Conservation (phyloP, 2,113 vertebrate species). For the Anolis carolinensis region DNA sequence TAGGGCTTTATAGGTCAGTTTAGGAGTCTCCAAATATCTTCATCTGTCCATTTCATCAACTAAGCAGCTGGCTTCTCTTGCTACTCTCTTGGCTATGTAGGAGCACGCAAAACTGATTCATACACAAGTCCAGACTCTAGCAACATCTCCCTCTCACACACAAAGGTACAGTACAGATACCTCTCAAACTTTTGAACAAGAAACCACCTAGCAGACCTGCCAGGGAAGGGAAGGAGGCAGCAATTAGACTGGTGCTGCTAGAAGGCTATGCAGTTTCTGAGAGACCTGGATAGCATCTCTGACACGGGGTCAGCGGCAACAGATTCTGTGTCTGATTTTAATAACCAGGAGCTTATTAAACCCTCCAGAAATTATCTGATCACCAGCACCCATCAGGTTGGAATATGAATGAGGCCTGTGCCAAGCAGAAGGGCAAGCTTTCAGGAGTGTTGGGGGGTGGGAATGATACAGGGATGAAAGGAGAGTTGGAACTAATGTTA, state of each 20-base stretch:
- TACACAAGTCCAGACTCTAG: background rate
- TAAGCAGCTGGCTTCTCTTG: background rate
- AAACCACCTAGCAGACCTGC: background rate
- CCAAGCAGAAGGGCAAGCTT: fast-evolving
- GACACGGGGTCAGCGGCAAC: background rate
- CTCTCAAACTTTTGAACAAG: background rate
- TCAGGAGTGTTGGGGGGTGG: background rate
- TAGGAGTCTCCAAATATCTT: too few relatives aligned
- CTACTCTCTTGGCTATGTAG: background rate
- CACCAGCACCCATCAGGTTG: background rate
- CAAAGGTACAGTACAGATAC: background rate
- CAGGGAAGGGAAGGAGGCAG: background rate
- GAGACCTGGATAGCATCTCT: background rate
- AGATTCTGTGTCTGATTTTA: slow-evolving; percentile 11
- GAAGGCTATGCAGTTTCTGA: background rate
- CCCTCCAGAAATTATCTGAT: background rate
- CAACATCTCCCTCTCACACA: background rate
- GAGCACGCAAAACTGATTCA: background rate
- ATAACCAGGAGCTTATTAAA: slow-evolving; percentile 2
- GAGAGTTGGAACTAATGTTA: background rate
- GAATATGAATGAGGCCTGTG: fast-evolving
- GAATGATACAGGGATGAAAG: fast-evolving
- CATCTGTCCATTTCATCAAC: too few relatives aligned
- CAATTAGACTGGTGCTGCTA: background rate
- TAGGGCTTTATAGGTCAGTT: too few relatives aligned